Conservation (phyloP, 2,888 invertebrate species). For the Mythimna lalbum region DNA sequence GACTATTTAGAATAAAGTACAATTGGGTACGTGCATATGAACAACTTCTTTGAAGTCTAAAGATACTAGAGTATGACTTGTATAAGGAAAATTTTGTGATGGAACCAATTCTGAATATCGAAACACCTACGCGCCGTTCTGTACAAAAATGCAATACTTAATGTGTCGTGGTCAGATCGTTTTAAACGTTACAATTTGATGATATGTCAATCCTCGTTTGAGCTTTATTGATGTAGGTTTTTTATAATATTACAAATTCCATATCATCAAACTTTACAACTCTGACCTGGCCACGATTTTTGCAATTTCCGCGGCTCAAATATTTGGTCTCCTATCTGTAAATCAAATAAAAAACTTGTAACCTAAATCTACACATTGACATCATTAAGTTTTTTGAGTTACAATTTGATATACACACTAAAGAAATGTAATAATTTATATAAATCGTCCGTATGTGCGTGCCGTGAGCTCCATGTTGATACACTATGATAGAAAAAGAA, state of each 20-base stretch:
- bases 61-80: not conserved
- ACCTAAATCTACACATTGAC: not conserved
- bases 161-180: too few species aligned
- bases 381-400: slow-evolving; percentile 34
- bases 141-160: slow-evolving; percentile 1
- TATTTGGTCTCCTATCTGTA: not conserved
- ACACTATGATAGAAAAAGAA: slow-evolving; percentile 28
- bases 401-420: slow-evolving; percentile 53
- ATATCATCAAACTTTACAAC: not conserved
- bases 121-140: not conserved
- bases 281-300: too few species aligned
- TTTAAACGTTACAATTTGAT: too few species aligned
- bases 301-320: not conserved
- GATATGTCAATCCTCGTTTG: too few species aligned
- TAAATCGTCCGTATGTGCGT: not conserved
- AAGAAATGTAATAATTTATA: not conserved
- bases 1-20: slow-evolving; percentile 19
- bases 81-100: not conserved
- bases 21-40: slow-evolving; percentile 4
- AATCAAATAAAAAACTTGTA: too few species aligned
- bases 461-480: not conserved
- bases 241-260: too few species aligned
- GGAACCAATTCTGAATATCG: not conserved
- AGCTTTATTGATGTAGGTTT: too few species aligned
- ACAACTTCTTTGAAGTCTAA: not conserved